Evolutionary conservation across 2,888 invertebrate genomes (phyloP).

Genomic region (Diarsia mendica): DNA sequence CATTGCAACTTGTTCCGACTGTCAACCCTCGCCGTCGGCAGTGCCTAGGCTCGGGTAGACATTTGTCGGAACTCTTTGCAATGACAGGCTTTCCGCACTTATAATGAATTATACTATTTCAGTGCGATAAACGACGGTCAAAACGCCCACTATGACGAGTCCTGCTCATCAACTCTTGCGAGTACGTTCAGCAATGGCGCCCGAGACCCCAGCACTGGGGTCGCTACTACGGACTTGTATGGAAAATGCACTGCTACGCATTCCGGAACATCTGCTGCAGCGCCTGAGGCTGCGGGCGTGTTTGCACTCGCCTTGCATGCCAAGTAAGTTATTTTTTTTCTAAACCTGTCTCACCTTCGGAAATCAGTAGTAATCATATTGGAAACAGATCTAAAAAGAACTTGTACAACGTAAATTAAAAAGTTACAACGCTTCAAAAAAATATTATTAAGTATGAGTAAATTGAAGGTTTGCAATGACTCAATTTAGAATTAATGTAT

Average conservation of each 20-base stretch:
- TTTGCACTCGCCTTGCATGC: conserved; percentile 99
- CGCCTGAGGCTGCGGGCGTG: conserved; percentile 99
- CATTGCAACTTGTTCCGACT: no score
- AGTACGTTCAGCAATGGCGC: conserved; percentile 99
- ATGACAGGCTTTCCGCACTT: no score
- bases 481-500: no score
- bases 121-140: conserved; percentile 99
- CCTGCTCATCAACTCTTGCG: conserved; percentile 99
- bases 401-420: background rate
- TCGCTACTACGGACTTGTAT: conserved; percentile 99
- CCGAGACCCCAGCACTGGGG: conserved; percentile 99
- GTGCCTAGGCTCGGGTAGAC: no score
- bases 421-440: background rate
- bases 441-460: no score
- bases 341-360: background rate
- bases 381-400: background rate
- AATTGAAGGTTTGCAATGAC: no score
- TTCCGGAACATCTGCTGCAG: conserved; percentile 99
- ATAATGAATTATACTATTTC: no score
- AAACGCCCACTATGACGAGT: conserved; percentile 99
- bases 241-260: conserved; percentile 99
- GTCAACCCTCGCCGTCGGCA: no score
- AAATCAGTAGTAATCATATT: background rate
- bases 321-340: conserved; percentile 89
- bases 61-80: no score